Conservation (phyloP, 2,797 vertebrate species). For the Acrocephalus scirpaceus region DNA sequence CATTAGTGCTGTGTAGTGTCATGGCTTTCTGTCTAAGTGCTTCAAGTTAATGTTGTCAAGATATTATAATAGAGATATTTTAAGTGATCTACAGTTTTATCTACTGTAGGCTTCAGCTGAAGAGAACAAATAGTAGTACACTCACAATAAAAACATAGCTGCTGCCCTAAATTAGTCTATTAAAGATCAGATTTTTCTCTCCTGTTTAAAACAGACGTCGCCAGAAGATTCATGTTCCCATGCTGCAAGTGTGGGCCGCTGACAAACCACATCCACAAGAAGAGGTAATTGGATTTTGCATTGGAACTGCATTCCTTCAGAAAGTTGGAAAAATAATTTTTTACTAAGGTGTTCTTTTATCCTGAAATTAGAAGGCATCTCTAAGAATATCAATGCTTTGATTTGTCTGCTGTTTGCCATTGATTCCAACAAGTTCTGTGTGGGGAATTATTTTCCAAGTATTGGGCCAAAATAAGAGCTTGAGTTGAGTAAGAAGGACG, state of each 20-base stretch:
- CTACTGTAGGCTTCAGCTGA: background rate
- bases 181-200: constrained; percentile 3
- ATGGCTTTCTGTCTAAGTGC: background rate
- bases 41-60: background rate
- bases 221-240: constrained; percentile 91
- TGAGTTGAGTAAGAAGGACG: background rate
- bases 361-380: background rate
- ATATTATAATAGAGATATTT: background rate
- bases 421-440: background rate
- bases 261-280: constrained; percentile 97
- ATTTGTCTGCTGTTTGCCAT: background rate
- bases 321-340: background rate
- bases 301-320: background rate
- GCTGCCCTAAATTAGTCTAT: background rate
- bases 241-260: constrained; percentile 96
- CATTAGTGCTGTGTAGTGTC: background rate
- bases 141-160: background rate
- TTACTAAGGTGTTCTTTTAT: background rate
- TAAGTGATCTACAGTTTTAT: background rate
- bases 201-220: constrained; percentile 80
- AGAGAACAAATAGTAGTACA: background rate
- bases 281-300: constrained; percentile 81
- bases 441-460: background rate
- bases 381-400: background rate
- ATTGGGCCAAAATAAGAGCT: background rate